phyloP scores from a whole-genome alignment of 2,113 vertebrate species.

The Aphyosemion australe region DNA sequence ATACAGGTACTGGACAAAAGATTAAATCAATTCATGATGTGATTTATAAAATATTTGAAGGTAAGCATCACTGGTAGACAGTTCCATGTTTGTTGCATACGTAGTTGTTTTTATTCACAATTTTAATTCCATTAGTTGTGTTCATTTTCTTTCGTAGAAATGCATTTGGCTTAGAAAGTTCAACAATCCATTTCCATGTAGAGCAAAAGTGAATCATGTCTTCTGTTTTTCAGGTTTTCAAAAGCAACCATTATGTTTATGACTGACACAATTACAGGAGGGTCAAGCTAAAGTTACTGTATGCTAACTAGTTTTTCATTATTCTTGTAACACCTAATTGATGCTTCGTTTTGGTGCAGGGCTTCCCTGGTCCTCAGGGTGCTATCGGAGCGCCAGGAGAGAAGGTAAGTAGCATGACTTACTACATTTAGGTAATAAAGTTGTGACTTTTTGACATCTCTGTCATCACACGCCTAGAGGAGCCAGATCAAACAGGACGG shows the following conservation, averaged over 20 bases:
- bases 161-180: background rate
- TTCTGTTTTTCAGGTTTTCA: background rate
- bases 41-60: too few relatives aligned
- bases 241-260: background rate
- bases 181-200: background rate
- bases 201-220: slow-evolving; percentile 11
- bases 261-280: background rate
- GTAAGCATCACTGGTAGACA: too few relatives aligned
- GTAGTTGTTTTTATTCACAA: background rate
- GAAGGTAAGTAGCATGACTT: slow-evolving; percentile 82
- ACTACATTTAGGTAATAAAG: slow-evolving; percentile 63
- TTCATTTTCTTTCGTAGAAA: background rate
- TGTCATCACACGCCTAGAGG: slow-evolving; percentile 51
- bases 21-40: too few relatives aligned
- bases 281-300: background rate
- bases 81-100: background rate
- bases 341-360: slow-evolving; percentile 76
- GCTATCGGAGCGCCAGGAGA: slow-evolving; percentile 87
- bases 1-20: slow-evolving; percentile 78
- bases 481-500: slow-evolving; percentile 21
- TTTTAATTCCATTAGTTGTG: too few relatives aligned
- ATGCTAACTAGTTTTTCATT: slow-evolving; percentile 3
- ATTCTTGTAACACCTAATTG: slow-evolving; percentile 40
- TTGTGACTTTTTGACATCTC: slow-evolving; percentile 53
- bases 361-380: slow-evolving; percentile 88